phyloP scores from a whole-genome alignment of 2,113 vertebrate species.

The Hippocampus zosterae region DNA sequence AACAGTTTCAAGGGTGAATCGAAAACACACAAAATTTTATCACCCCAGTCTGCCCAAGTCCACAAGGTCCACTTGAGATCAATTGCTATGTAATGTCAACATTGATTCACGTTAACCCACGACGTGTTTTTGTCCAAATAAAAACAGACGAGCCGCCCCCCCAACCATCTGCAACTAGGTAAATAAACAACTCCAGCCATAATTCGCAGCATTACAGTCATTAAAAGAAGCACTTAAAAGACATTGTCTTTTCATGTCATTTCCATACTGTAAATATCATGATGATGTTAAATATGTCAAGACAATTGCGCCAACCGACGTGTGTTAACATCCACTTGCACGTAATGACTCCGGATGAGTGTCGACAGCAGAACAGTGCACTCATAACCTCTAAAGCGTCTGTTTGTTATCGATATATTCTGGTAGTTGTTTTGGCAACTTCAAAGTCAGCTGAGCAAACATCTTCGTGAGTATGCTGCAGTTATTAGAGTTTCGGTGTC shows the following conservation, averaged over 20 bases:
- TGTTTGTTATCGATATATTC: background rate
- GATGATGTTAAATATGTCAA: background rate
- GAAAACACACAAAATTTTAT: too few relatives aligned
- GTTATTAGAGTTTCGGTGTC: background rate
- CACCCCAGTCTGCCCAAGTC: too few relatives aligned
- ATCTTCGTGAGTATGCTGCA: background rate
- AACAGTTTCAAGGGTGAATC: too few relatives aligned
- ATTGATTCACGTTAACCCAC: background rate
- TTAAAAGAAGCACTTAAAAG: background rate
- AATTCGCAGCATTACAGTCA: background rate
- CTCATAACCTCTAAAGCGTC: background rate
- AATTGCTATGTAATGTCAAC: background rate
- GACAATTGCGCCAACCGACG: background rate
- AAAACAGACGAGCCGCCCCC: background rate
- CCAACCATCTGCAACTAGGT: background rate
- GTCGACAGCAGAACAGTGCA: background rate
- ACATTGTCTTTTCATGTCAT: background rate
- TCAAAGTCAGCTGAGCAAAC: background rate
- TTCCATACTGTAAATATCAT: background rate
- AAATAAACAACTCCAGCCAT: background rate
- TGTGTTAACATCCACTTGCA: background rate
- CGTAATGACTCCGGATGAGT: constrained; percentile 13
- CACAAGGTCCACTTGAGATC: background rate
- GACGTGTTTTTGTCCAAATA: background rate
- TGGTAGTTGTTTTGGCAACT: constrained; percentile 3